These are phyloP conservation scores for Anoplolepis gracilipes DNA, from an alignment of 1,140 invertebrate species.

Conservation along the genomic window DNA sequence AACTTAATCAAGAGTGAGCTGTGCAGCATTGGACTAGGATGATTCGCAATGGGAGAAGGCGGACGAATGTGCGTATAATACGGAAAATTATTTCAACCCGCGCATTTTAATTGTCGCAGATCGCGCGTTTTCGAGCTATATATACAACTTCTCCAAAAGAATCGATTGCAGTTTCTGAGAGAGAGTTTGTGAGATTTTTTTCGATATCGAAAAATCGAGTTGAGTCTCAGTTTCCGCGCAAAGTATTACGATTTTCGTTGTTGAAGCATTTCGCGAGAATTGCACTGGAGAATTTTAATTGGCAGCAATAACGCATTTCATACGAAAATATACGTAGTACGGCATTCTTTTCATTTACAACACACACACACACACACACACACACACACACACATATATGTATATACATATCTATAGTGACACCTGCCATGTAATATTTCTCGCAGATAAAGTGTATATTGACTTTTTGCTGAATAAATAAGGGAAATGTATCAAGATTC, in stretches of 20 bases:
- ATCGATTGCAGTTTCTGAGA: background rate
- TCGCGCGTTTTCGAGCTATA: background rate
- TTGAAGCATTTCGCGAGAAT: conserved; percentile 13
- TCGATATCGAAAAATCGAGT: conserved; percentile 12
- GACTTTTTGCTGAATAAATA: conserved; percentile 30
- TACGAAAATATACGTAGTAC: conserved; percentile 24
- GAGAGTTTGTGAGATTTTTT: conserved; percentile 15
- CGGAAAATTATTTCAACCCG: conserved; percentile 53
- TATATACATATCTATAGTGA: background rate
- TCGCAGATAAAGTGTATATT: conserved; percentile 1
- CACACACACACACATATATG: too few relatives aligned
- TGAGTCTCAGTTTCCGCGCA: background rate
- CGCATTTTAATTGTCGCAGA: conserved; percentile 36
- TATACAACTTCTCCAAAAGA: background rate
- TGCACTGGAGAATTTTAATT: conserved; percentile 51
- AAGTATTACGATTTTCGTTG: conserved; percentile 7
- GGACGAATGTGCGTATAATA: conserved; percentile 28
- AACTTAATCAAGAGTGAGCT: conserved; percentile 67
- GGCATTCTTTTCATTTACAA: conserved; percentile 25
- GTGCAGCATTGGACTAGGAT: conserved; percentile 36
- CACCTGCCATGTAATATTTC: conserved; percentile 11
- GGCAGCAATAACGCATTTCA: conserved; percentile 29
- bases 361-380: too few relatives aligned
- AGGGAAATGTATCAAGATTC: background rate
- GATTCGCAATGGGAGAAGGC: conserved; percentile 42